Base-by-base conservation (phyloP, 1,140 invertebrate genomes). In the Dendrolimus punctatus region DNA sequence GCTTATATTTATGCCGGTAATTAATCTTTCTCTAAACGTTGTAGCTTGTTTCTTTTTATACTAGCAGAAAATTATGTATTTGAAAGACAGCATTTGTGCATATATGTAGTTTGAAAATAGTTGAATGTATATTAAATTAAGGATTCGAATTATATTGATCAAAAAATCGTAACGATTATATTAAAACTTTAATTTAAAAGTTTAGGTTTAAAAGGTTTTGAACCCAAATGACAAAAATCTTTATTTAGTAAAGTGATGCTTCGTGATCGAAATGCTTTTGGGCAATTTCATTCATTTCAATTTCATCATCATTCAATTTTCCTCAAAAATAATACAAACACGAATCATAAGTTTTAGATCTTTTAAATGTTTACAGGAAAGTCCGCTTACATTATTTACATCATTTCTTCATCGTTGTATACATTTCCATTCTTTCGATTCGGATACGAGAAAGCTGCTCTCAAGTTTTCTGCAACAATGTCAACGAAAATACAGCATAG, bases 1-100 rank as follows among this genome's bases (percentile, higher is more conserved):
- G 58, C 68, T 88, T 49, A 90, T 92, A 64, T 93, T 93, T 75
- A 88, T 92, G 74, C 89, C 90, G 56, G 91, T 92, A 83, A 87
- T 85, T 79, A 52, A 23, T 23, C 23, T 23, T 45, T 53, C 37
- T 36, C 6, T 36, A 5, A n/a, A 2, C 23, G 3, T n/a, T 45
- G 5, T 45, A 45, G 43, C n/a, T 6, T 45, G 5, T 44, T 44
- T 44, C 6, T 8, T n/a, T 44, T 8, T 8, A 9, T 8, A 5
- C 5, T 44, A 44, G 23, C 8, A 44, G 23, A n/a, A 5, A 9
- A 8, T 9, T 9, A n/a, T 8, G 5, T 6, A 44, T 44, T 8
- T 39, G 1, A 49, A 36, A 6, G 37, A 49, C 41, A 40, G 5
- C 4, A 4, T 5, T 39, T 37, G 36, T 48, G 44, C 38, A 47